These are phyloP conservation scores for Petaurus breviceps DNA, from an alignment of 2,113 vertebrate genomes.

Conservation along the genomic window DNA sequence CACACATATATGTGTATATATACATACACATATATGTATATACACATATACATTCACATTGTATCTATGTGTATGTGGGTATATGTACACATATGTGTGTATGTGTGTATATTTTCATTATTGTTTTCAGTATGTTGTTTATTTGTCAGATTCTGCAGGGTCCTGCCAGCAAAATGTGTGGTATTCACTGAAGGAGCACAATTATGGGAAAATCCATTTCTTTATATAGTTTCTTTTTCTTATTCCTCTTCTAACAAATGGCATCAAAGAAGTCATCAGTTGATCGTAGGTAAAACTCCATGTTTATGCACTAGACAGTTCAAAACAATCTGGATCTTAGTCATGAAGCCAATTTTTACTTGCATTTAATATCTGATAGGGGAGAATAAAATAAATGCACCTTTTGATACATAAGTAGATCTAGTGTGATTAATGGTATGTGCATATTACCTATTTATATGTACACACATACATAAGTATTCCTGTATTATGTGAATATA, in stretches of 20 bases:
- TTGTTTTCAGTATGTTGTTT: conserved; percentile 67
- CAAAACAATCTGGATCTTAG: conserved; percentile 59
- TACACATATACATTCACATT: conserved; percentile 25
- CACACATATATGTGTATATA: conserved; percentile 58
- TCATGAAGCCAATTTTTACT: conserved; percentile 73
- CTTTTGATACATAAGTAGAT: conserved; percentile 74
- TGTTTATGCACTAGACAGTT: background rate
- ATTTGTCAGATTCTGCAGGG: conserved; percentile 74
- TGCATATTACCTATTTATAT: conserved; percentile 69
- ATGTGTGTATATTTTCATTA: conserved; percentile 70
- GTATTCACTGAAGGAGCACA: conserved; percentile 65
- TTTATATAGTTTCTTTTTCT: background rate
- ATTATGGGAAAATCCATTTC: conserved; percentile 68
- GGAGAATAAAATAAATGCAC: conserved; percentile 69
- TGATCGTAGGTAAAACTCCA: conserved; percentile 61
- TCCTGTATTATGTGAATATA: conserved; percentile 56
- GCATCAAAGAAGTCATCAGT: conserved; percentile 72
- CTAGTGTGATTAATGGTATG: conserved; percentile 71
- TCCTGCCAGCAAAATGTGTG: conserved; percentile 69
- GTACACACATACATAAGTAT: conserved; percentile 66
- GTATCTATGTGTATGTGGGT: no score
- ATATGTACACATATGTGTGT: no score
- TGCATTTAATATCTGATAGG: conserved; percentile 78
- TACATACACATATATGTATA: conserved; percentile 10
- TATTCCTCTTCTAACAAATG: conserved; percentile 46